Base-by-base conservation (phyloP, 2,113 vertebrate species). In the Nothobranchius kuhntae region DNA sequence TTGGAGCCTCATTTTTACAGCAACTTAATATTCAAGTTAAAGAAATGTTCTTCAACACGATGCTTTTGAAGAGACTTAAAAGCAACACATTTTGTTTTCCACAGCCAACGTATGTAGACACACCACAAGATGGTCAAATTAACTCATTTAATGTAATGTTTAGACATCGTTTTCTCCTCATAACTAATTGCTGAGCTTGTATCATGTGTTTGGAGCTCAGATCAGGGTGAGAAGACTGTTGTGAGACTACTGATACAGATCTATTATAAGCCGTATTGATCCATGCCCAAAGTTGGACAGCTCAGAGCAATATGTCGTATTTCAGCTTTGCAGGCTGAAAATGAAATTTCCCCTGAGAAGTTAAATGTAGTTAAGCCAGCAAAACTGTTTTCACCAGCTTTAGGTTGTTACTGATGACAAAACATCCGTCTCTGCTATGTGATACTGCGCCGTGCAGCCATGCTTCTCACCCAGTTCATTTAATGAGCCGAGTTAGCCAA, bases 221-320 rank as follows among this genome's bases (percentile, higher is more conserved):
- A 82, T 81, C 64, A 61, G 70, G 73, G 80, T 65, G 68, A 80
- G 69, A 67, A 64, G 65, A 80, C 70, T 69, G 71, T 65, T 62
- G 68, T 78, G 73, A 83, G 71, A 88, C 75, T 55, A 81, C 72
- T 59, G 77, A 87, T 84, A 84, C 80, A 82, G 65, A 83, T 88
- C 83, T 88, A 82, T 87, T 78, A 88, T 85, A 83, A 87, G 80
- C 78, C 65, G 38, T 79, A 88, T 87, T 77, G 89, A 88, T 88
- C 76, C 65, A 66, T 51, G 72, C 58, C 51, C 71, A 75, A 69
- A 61, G 82, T 86, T 72, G 75, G 81, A 82, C 84, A 83, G 81
- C 80, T 80, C 48, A 21, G 47, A 80, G 79, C 84, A 67, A 38
- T 36, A 68, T 69, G 75, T 53, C 59, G 68, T 66, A 71, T 79